phyloP scores from a whole-genome alignment of 2,888 invertebrate genomes.

The Phyllotreta striolata region DNA sequence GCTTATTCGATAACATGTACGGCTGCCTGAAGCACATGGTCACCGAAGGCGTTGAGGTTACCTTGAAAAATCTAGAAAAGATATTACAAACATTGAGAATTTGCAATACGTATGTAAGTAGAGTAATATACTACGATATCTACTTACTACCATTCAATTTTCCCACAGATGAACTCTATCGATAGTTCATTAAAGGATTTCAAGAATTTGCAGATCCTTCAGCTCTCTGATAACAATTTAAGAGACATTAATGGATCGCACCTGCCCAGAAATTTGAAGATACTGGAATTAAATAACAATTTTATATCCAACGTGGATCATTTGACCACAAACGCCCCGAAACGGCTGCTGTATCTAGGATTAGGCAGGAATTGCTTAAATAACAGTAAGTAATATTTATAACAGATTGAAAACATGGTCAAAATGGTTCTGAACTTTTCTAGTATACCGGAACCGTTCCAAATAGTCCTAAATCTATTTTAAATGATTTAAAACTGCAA shows the following conservation, averaged over 20 bases:
- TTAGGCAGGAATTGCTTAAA: slow-evolving; percentile 63
- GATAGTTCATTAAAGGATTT: slow-evolving; percentile 60
- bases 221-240: slow-evolving; percentile 62
- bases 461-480: too few species aligned
- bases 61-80: slow-evolving; percentile 47
- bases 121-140: background rate
- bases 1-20: slow-evolving; percentile 45
- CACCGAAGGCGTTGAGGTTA: slow-evolving; percentile 45
- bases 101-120: slow-evolving; percentile 48
- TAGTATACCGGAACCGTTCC: too few species aligned
- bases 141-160: background rate
- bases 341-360: slow-evolving; percentile 63
- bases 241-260: slow-evolving; percentile 55
- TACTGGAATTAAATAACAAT: slow-evolving; percentile 65
- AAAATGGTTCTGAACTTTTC: too few species aligned
- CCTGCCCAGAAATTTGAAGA: slow-evolving; percentile 60
- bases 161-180: slow-evolving; percentile 63
- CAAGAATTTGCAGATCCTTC: slow-evolving; percentile 60
- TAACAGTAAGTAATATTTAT: slow-evolving; percentile 50
- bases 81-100: slow-evolving; percentile 47
- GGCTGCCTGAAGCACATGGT: slow-evolving; percentile 49
- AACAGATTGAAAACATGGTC: background rate
- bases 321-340: slow-evolving; percentile 58
- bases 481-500: too few species aligned
- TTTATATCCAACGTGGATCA: slow-evolving; percentile 56